Conservation (phyloP, 92 coral and sea anemone genomes). For the Actinernus sp. region DNA sequence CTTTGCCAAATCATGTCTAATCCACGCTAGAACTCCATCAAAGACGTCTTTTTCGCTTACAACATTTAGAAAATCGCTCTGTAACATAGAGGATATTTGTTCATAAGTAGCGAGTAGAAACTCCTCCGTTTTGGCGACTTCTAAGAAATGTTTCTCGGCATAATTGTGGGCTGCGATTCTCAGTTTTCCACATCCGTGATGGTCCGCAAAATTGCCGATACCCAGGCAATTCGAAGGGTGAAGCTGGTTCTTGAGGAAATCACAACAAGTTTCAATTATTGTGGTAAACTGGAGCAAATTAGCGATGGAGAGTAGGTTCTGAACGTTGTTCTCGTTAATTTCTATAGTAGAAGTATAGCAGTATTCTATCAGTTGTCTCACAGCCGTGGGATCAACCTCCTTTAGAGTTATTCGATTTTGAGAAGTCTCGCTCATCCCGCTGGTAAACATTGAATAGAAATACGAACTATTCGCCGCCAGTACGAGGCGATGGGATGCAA, state of each 20-base stretch:
- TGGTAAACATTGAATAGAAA: slow-evolving; percentile 96
- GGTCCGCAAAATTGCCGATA: slow-evolving; percentile 91
- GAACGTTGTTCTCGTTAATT: slow-evolving; percentile 86
- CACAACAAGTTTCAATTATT: slow-evolving; percentile 88
- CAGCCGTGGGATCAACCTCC: slow-evolving; percentile 86
- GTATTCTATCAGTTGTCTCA: slow-evolving; percentile 79
- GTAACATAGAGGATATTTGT: slow-evolving; percentile 77
- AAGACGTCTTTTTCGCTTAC: slow-evolving; percentile 93
- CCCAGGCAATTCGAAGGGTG: slow-evolving; percentile 97
- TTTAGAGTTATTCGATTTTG: slow-evolving; percentile 76
- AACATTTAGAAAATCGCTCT: slow-evolving; percentile 81
- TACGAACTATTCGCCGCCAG: slow-evolving; percentile 96
- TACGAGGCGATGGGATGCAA: slow-evolving; percentile 85
- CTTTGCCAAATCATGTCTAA: slow-evolving; percentile 63
- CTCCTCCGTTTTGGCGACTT: slow-evolving; percentile 90
- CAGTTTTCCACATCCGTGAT: slow-evolving; percentile 76
- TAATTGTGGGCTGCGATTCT: slow-evolving; percentile 76
- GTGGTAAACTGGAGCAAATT: slow-evolving; percentile 90
- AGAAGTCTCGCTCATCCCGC: slow-evolving; percentile 88
- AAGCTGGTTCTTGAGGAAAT: slow-evolving; percentile 85
- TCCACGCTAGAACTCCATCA: slow-evolving; percentile 87
- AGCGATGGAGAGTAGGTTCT: slow-evolving; percentile 82
- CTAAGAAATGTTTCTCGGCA: slow-evolving; percentile 89
- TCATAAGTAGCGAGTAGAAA: slow-evolving; percentile 83
- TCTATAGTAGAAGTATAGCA: slow-evolving; percentile 93